These are phyloP conservation scores for Meloidogyne floridensis DNA, from an alignment of 1,140 invertebrate species.

Conservation along the genomic window DNA sequence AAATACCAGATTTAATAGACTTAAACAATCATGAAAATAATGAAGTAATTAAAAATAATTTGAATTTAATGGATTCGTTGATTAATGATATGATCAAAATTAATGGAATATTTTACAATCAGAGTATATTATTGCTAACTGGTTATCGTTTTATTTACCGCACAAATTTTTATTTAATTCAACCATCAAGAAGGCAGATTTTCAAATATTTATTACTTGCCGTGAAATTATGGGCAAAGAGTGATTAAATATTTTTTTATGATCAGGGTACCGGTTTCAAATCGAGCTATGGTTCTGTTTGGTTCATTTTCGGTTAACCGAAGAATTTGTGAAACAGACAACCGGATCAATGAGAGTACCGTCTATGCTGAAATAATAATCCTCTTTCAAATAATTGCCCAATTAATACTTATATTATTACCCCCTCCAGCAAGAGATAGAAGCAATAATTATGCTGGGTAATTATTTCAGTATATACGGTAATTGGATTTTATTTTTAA, in stretches of 20 bases:
- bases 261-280: not conserved
- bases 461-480: no score
- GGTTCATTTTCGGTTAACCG: no score
- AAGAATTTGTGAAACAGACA: no score
- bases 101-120: not conserved
- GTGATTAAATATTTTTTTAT: not conserved
- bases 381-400: no score
- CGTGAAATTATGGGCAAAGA: constrained; percentile 18
- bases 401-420: no score
- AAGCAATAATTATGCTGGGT: no score
- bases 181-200: not conserved
- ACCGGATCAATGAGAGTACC: no score
- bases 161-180: constrained; percentile 10
- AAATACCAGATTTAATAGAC: not conserved
- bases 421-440: no score
- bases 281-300: no score
- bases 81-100: not conserved
- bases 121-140: not conserved
- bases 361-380: no score
- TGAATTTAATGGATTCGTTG: not conserved
- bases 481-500: no score
- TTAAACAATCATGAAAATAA: not conserved
- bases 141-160: not conserved
- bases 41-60: not conserved
- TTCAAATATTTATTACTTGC: constrained; percentile 1